Base-by-base conservation (phyloP, 2,888 invertebrate genomes). In the Tachina grossa region DNA sequence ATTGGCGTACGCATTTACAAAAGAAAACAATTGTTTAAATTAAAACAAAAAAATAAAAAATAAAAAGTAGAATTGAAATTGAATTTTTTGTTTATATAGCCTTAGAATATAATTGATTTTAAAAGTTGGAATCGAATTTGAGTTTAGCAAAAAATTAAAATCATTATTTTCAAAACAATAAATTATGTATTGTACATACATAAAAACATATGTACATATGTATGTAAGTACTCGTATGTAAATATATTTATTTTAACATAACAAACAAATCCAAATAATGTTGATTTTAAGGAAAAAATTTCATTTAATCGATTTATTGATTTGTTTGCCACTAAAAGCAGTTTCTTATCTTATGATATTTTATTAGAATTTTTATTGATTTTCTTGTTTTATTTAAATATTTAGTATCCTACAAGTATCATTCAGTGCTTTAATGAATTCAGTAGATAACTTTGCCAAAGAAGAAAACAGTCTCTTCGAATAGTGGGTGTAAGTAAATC, bases 1-100 rank as follows among this genome's bases (percentile, higher is more conserved):
- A 14, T 75, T 16, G 9, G 41, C 8, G 22, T 63, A 43, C 41
- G 63, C 61, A 41, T 14, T 72, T n/a, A 22, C n/a, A 43, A 6
- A 5, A 31, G 31, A 31, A 31, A 31, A 31, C 31, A 31, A 31
- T 31, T 31, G 31, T 51, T 61, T 31, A 51, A 51, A 51, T 41
- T 39, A 65, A 69, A 53, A 43, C 45, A n/a, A 31, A 77, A 22
- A 59, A 41, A 47, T 14, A 47, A 0, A 63, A 63, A 19, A 63
- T 13, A 13, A 63, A 43, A 39, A 16, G 9, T 22, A 22, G 19
- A 45, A 45, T 14, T 22, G 6, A 45, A 47, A 22, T 1, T 43
- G 11, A 63, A 63, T 45, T 19, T 45, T 22, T 63, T 43, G 9
- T 13, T 45, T 19, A 31, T 31, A 31, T 31, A 31, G 31, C 6